A percentile compares a stretch with the other conserved stretches of the same genome.
These are phyloP conservation scores for Bos javanicus DNA, from an alignment of 2,113 vertebrate species.

Conservation along the genomic window DNA sequence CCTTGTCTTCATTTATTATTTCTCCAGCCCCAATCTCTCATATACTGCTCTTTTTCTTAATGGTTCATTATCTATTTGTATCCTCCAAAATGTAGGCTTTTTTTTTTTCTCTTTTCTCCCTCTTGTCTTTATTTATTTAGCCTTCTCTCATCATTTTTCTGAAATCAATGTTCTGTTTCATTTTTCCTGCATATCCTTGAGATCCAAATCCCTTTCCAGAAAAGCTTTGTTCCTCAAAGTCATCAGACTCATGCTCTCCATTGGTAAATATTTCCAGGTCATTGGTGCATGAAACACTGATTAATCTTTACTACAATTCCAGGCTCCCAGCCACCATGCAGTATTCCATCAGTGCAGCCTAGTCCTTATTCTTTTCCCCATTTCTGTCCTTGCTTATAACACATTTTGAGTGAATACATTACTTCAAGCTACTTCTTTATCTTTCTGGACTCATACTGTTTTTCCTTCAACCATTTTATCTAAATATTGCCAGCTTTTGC, in stretches of 20 bases:
- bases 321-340: no score
- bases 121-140: neutral
- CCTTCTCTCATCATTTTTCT: neutral
- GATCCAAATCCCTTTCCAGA: neutral
- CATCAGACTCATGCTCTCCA: neutral
- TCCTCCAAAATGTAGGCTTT: neutral
- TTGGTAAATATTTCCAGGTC: neutral
- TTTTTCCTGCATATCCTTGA: neutral
- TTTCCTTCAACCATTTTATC: neutral
- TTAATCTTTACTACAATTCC: neutral
- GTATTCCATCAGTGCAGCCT: fast-evolving
- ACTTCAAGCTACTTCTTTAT: neutral
- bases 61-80: neutral
- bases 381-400: neutral
- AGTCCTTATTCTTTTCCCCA: neutral
- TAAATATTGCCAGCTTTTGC: neutral
- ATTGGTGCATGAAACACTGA: neutral
- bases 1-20: neutral
- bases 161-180: neutral
- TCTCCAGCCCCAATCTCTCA: neutral
- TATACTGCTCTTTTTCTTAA: neutral
- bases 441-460: neutral
- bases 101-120: neutral
- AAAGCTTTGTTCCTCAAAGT: neutral
- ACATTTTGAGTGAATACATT: neutral